Evolutionary conservation across 1,140 invertebrate species (phyloP).

Genomic region (Drosophila punjabiensis): DNA sequence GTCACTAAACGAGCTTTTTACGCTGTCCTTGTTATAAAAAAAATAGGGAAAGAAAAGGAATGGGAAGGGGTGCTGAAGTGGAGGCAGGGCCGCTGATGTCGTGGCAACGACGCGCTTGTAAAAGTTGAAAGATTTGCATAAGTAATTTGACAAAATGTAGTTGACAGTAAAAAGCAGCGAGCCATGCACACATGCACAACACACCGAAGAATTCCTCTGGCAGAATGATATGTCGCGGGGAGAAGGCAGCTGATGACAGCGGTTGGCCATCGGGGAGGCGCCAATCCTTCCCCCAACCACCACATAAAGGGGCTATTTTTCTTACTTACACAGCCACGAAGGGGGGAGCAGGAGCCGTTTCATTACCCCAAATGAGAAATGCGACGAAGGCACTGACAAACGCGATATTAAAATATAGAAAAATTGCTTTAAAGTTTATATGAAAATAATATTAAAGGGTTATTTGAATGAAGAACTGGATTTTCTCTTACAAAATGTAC

Average conservation of each 20-base stretch:
- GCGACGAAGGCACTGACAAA: conserved; percentile 13
- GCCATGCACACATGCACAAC: conserved; percentile 51
- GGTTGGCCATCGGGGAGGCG: conserved; percentile 29
- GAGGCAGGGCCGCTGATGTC: conserved; percentile 45
- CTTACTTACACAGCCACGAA: conserved; percentile 62
- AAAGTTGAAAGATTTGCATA: conserved; percentile 84
- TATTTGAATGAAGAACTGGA: too few relatives aligned
- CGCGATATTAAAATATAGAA: conserved; percentile 10
- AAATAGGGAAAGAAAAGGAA: background rate
- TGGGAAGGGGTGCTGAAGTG: background rate
- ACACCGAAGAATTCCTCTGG: conserved; percentile 52
- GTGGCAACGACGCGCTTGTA: conserved; percentile 79
- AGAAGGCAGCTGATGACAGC: conserved; percentile 30
- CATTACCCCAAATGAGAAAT: conserved; percentile 55
- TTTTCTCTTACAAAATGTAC: background rate
- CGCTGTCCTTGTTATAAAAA: conserved; percentile 42
- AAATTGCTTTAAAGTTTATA: conserved; percentile 16
- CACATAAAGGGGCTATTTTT: conserved; percentile 70
- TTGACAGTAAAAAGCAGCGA: conserved; percentile 79
- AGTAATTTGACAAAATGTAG: conserved; percentile 84
- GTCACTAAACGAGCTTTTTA: conserved; percentile 75
- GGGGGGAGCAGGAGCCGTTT: conserved; percentile 29
- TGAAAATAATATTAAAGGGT: background rate
- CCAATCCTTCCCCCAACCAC: conserved; percentile 13
- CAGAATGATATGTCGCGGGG: conserved; percentile 58